Conservation (phyloP, 2,797 vertebrate genomes). For the Australoheros facetus region DNA sequence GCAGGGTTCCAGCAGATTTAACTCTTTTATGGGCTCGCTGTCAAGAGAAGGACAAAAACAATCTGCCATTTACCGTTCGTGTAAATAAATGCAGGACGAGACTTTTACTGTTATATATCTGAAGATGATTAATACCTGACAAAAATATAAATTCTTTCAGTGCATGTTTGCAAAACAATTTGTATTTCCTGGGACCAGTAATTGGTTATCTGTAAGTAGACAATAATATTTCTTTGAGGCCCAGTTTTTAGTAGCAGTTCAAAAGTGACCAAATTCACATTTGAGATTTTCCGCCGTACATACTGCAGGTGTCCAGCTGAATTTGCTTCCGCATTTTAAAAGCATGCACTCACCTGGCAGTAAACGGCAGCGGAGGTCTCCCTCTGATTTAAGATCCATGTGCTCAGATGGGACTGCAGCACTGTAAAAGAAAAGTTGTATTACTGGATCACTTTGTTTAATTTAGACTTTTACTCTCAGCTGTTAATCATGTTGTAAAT, state of each 20-base stretch:
- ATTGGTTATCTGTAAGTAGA: neutral
- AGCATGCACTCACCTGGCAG: conserved; percentile 45
- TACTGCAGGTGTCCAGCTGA: neutral
- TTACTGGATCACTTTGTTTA: conserved; percentile 62
- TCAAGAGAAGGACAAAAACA: conserved; percentile 68
- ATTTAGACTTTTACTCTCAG: conserved; percentile 58
- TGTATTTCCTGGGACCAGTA: conserved; percentile 5
- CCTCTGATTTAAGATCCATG: conserved; percentile 60
- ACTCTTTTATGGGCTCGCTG: conserved; percentile 71
- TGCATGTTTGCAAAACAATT: conserved; percentile 5
- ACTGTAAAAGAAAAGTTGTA: conserved; percentile 66
- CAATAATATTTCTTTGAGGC: neutral
- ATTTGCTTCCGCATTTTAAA: conserved; percentile 30
- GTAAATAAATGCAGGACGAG: conserved; percentile 26
- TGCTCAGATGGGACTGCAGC: conserved; percentile 38
- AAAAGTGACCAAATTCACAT: neutral
- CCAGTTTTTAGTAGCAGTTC: neutral
- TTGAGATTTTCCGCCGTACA: neutral
- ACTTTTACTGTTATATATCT: conserved; percentile 22
- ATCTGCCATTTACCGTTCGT: conserved; percentile 25
- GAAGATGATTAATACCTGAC: neutral
- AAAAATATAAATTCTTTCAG: conserved; percentile 9
- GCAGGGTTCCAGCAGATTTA: conserved; percentile 75
- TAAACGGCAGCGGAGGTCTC: conserved; percentile 28
- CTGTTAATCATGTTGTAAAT: conserved; percentile 62